Evolutionary conservation across 2,113 vertebrate species (phyloP), one percentile per base, ranked within the genome.

Genomic region (Anser cygnoides): DNA sequence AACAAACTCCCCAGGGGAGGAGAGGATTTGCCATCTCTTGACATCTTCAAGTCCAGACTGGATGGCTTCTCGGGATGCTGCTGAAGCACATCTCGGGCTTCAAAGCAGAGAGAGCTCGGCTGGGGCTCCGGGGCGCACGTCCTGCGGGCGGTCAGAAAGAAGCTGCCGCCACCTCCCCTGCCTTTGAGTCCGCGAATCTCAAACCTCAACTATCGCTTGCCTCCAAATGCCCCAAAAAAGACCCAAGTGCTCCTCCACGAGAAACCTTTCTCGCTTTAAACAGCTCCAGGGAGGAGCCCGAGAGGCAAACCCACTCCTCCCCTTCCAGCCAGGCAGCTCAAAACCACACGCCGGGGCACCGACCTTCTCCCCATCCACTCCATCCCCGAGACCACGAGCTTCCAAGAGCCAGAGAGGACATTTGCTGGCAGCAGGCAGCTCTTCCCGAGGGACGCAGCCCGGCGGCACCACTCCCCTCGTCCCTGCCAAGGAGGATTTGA

Each of bases 31-130:
- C 89, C 86, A 74, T 71, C 90, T 92, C 93, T 58, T 23, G 21
- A 90, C 41, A 9, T 49, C 79, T 85, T 90, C 92, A 78, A 94
- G 93, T 26, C 92, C 92, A 29, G 95, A 81, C 93, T 96, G 95
- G 95, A 95, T 63, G 76, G 87, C 15, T 90, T 39, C 66, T 70
- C 0, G 11, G 81, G 88, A 52, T 7, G 87, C 5, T 28, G 88
- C 84, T 4, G 74, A 50, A 80, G 80, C 13, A 16, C 88, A 63
- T 12, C 55, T 13, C 9, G 19, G 46, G 77, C 61, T 83, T 94
- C 90, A 92, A 87, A 92, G 93, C 58, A 6, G 8, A 12, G 5
- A 14, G 78, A 43, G 49, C 59, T 12, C 1, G 5, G 87, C 31
- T 5, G 58, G 52, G 58, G 63, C 52, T 71, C 10, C 6, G 4